These are phyloP conservation scores for Argyra leucocephala DNA, from an alignment of 2,888 invertebrate species.

Conservation along the genomic window DNA sequence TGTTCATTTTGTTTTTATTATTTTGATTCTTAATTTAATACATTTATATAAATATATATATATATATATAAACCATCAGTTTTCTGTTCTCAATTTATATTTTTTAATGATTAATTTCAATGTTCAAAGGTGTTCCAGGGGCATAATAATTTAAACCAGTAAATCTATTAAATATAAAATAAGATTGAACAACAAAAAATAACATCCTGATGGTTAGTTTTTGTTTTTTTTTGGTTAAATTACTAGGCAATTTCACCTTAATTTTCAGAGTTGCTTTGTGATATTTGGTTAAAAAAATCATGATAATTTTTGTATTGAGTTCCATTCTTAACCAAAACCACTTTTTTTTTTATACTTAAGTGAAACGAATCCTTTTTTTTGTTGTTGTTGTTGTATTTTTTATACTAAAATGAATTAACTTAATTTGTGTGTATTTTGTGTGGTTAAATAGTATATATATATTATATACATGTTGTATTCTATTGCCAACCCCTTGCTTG, in stretches of 20 bases:
- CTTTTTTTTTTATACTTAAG: not conserved
- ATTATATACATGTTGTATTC: not conserved
- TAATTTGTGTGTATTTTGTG: not conserved
- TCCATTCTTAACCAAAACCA: not conserved
- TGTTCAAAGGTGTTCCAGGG: conserved; percentile 1
- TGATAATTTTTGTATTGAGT: too few species aligned
- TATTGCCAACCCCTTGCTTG: not conserved
- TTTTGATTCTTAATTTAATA: too few species aligned
- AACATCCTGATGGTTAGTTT: not conserved
- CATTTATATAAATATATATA: too few species aligned
- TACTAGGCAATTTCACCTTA: not conserved
- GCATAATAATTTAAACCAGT: not conserved
- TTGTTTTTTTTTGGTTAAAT: not conserved
- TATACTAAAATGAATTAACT: too few species aligned
- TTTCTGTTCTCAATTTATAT: not conserved
- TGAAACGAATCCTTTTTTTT: conserved; percentile 6
- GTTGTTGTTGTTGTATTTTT: too few species aligned
- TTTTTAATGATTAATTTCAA: not conserved
- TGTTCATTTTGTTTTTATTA: not conserved
- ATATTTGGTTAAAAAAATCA: too few species aligned
- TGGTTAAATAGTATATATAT: not conserved
- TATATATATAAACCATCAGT: not conserved
- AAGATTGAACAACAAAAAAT: not conserved
- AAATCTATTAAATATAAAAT: not conserved
- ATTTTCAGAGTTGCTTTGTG: not conserved